Percentiles rank a stretch among this genome's conserved stretches.
These are phyloP conservation scores for Gallinago stenura DNA, from an alignment of 2,797 vertebrate genomes.

Conservation along the genomic window DNA sequence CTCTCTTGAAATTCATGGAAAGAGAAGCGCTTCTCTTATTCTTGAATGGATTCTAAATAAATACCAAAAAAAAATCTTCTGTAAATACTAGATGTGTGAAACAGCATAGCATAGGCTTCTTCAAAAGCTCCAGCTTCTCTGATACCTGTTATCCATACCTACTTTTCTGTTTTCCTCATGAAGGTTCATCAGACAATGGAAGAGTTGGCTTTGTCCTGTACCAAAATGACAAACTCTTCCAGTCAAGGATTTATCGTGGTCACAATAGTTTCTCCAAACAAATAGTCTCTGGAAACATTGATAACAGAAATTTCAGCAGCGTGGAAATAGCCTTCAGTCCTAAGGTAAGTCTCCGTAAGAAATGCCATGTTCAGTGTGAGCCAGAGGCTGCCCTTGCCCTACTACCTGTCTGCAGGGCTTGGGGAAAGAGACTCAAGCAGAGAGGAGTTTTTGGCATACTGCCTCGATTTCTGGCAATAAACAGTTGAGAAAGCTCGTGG, in stretches of 20 bases:
- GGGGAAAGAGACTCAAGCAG: not conserved
- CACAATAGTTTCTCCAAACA: slow-evolving; percentile 9
- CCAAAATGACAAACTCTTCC: slow-evolving; percentile 75
- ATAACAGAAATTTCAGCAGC: not conserved
- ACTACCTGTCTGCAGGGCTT: not conserved
- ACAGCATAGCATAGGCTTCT: not conserved
- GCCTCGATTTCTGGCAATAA: not conserved
- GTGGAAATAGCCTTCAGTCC: slow-evolving; percentile 56
- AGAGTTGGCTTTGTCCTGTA: slow-evolving; percentile 72
- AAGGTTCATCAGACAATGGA: not conserved
- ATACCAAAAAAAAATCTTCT: not conserved
- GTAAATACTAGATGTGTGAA: not conserved
- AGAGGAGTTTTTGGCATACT: rapidly evolving
- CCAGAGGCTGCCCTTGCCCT: not conserved
- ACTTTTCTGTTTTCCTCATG: not conserved
- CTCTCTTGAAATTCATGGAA: not conserved
- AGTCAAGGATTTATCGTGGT: slow-evolving; percentile 48
- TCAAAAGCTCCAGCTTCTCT: not conserved
- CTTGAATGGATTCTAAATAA: not conserved
- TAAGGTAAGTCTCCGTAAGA: slow-evolving; percentile 37
- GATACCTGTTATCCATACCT: not conserved
- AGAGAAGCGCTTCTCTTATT: not conserved
- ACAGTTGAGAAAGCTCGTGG: not conserved
- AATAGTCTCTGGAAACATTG: slow-evolving; percentile 38
- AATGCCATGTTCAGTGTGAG: not conserved